Evolutionary conservation across 2,888 invertebrate species (phyloP).

Genomic region (Eilema depressum): DNA sequence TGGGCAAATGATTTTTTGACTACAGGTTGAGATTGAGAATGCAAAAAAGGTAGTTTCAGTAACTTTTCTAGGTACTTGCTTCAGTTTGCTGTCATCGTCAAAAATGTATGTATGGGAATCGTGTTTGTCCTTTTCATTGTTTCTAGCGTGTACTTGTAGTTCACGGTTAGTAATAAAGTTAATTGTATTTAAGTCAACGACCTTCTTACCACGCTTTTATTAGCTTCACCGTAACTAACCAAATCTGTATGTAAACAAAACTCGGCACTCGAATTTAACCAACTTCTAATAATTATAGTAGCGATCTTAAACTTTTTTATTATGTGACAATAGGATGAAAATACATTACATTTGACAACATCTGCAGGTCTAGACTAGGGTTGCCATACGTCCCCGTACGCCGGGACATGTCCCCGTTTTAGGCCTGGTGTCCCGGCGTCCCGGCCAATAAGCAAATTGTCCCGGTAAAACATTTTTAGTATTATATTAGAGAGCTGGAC

Average conservation of each 20-base stretch:
- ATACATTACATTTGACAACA: neutral
- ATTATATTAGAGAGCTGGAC: no score
- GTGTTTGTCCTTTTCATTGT: neutral
- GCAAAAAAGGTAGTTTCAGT: neutral
- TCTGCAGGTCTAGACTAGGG: no score
- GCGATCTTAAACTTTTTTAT: neutral
- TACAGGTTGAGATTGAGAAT: no score
- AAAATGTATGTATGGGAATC: neutral
- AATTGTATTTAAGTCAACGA: conserved; percentile 32
- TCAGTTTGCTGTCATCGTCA: neutral
- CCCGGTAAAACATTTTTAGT: no score
- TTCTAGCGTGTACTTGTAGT: neutral
- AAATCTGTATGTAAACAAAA: neutral
- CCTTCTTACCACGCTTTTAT: conserved; percentile 15
- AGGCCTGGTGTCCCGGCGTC: no score
- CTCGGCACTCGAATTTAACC: neutral
- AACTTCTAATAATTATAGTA: neutral
- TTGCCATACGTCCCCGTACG: no score
- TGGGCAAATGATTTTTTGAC: no score
- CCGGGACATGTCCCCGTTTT: no score
- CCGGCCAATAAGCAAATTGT: no score
- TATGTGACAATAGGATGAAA: neutral
- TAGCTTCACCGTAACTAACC: neutral
- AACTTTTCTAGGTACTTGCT: no score
- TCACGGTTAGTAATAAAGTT: conserved; percentile 7